A percentile compares a stretch with the other conserved stretches of the same genome.
Evolutionary conservation across 1,140 invertebrate species (phyloP).

Genomic region (Drosophila lacertosa): DNA sequence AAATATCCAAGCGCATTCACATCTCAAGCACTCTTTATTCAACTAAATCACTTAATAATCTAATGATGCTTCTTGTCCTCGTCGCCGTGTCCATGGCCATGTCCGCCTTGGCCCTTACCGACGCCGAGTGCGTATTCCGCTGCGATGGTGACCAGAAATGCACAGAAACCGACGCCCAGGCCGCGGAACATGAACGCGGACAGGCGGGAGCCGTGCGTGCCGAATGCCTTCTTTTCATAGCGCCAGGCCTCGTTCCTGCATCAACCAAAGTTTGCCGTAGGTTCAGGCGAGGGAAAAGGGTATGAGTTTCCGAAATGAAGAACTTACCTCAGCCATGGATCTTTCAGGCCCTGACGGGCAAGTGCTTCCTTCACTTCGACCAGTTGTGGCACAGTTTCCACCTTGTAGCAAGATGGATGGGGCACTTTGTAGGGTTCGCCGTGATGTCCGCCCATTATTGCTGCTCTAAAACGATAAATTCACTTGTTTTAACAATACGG

Average conservation of each 20-base stretch:
- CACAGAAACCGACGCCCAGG: conserved; percentile 86
- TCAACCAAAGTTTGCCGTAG: background rate
- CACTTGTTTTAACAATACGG: conserved; percentile 8
- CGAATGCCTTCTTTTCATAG: conserved; percentile 85
- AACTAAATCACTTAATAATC: conserved; percentile 51
- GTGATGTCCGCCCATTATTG: conserved; percentile 86
- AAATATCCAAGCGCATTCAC: conserved; percentile 40
- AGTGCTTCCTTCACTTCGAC: conserved; percentile 86
- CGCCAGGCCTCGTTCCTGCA: conserved; percentile 91
- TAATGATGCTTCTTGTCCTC: conserved; percentile 65
- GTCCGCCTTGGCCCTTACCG: conserved; percentile 66
- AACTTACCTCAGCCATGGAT: conserved; percentile 90
- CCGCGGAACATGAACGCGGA: conserved; percentile 85
- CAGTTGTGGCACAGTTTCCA: conserved; percentile 88
- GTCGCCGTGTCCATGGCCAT: conserved; percentile 71
- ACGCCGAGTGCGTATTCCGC: conserved; percentile 85
- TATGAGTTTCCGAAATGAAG: background rate
- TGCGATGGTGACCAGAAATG: conserved; percentile 86
- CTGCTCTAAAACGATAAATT: conserved; percentile 17
- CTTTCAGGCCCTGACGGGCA: conserved; percentile 88
- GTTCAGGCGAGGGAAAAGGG: background rate
- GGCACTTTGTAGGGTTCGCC: conserved; percentile 86
- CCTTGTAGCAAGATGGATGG: conserved; percentile 89
- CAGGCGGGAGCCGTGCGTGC: conserved; percentile 79
- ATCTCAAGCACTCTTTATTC: conserved; percentile 38